phyloP scores from a whole-genome alignment of 1,140 invertebrate genomes.

The Apis laboriosa region DNA sequence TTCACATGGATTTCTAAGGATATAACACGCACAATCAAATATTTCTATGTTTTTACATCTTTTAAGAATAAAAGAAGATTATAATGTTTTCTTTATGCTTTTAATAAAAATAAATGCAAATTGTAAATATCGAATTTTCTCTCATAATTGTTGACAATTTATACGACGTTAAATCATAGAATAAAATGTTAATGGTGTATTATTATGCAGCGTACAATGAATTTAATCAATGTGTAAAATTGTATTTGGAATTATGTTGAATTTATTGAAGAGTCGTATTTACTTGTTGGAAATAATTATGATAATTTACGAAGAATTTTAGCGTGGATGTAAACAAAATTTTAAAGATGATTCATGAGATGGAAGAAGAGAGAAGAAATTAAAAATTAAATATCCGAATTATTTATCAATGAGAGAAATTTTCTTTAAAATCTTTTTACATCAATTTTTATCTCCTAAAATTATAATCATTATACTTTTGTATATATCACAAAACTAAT shows the following conservation, averaged over 20 bases:
- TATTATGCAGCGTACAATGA: neutral
- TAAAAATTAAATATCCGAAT: too few species aligned
- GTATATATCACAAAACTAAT: too few species aligned
- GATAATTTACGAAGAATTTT: neutral
- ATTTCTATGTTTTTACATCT: neutral
- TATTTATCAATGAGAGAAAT: too few species aligned
- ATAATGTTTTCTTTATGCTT: neutral
- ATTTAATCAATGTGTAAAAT: constrained; percentile 23
- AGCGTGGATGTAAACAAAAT: neutral
- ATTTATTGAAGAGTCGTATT: constrained; percentile 24
- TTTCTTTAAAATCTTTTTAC: too few species aligned
- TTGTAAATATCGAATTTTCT: neutral
- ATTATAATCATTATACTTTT: too few species aligned
- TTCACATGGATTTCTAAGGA: too few species aligned
- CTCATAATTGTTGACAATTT: neutral
- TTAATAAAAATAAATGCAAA: neutral
- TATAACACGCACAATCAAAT: neutral
- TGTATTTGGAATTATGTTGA: too few species aligned
- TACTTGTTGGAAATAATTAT: neutral
- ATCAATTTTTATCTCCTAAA: too few species aligned
- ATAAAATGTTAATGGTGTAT: neutral
- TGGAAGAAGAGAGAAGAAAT: too few species aligned
- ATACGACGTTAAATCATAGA: neutral
- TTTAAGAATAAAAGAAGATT: too few species aligned
- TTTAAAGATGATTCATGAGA: neutral